Evolutionary conservation across 2,113 vertebrate genomes (phyloP).

Genomic region (Daboia siamensis): DNA sequence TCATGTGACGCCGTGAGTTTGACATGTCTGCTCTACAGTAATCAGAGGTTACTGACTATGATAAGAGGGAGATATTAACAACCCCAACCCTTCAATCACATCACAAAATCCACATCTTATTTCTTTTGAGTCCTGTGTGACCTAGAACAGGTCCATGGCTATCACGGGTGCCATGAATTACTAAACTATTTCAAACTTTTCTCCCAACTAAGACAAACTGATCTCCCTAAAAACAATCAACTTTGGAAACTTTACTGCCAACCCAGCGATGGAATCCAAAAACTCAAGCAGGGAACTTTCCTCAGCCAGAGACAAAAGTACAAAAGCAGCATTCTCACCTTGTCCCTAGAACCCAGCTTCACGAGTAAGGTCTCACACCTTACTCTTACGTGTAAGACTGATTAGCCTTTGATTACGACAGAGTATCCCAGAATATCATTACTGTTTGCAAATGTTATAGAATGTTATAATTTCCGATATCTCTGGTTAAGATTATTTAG

Average conservation of each 20-base stretch:
- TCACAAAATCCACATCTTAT: background rate
- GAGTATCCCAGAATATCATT: background rate
- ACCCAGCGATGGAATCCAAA: background rate
- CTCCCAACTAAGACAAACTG: background rate
- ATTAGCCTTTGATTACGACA: background rate
- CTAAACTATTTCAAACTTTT: background rate
- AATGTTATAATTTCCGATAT: background rate
- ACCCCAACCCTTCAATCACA: background rate
- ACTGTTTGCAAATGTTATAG: background rate
- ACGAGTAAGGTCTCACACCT: background rate
- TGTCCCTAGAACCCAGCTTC: background rate
- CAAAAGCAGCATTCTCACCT: background rate
- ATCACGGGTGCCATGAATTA: background rate
- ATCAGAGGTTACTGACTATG: background rate
- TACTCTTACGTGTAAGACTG: background rate
- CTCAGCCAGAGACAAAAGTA: background rate
- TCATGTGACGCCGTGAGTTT: no score
- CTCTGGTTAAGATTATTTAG: background rate
- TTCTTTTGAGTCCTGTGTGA: background rate
- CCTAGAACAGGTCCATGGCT: background rate
- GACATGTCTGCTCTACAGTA: background rate
- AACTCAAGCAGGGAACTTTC: background rate
- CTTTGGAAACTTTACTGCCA: background rate
- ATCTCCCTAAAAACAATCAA: background rate
- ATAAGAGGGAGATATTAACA: background rate